phyloP scores from a whole-genome alignment of 92 coral and sea anemone species.

The Pocillopora grandis region DNA sequence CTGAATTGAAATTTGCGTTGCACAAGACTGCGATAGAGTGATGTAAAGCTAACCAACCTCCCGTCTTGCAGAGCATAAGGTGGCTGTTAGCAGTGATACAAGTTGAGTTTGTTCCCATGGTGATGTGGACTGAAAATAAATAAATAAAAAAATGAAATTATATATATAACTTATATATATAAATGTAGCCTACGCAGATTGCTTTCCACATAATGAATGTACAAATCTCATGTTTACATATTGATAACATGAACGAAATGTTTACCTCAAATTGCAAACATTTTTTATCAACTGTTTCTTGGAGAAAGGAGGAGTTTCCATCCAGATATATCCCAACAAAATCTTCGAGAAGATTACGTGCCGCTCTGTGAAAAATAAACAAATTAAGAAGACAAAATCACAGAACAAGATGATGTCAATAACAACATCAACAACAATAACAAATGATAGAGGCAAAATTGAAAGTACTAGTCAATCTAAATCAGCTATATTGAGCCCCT shows the following conservation, averaged over 20 bases:
- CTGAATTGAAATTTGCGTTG: background rate
- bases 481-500: no score
- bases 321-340: conserved; percentile 43
- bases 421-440: no score
- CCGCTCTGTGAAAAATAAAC: conserved; percentile 28
- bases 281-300: background rate
- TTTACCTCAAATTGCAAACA: conserved; percentile 47
- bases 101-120: conserved; percentile 88
- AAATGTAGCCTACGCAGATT: no score
- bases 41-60: conserved; percentile 51
- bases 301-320: conserved; percentile 29
- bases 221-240: background rate
- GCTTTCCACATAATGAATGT: background rate
- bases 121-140: conserved; percentile 57
- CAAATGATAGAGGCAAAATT: no score
- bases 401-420: background rate
- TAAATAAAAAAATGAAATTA: background rate
- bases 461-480: no score
- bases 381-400: background rate
- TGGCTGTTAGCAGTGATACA: conserved; percentile 63
- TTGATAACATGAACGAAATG: background rate
- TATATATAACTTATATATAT: no score
- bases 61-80: conserved; percentile 69
- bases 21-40: background rate
- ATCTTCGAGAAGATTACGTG: conserved; percentile 35